Percentiles rank a stretch among this genome's conserved stretches.
phyloP scores from a whole-genome alignment of 1,140 invertebrate genomes.

The Drosophila navojoa region DNA sequence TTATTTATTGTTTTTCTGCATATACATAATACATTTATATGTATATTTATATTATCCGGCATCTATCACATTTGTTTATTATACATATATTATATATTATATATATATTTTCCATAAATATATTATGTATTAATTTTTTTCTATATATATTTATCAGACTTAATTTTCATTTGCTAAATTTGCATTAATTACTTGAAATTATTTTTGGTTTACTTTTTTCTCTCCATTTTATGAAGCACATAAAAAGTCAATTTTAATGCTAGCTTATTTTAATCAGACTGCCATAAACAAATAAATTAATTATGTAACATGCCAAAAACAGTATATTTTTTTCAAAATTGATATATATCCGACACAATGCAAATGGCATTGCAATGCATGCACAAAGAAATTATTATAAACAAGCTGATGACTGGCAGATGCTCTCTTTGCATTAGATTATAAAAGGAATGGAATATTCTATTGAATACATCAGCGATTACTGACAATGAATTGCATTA shows the following conservation, averaged over 20 bases:
- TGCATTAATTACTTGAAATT: not conserved
- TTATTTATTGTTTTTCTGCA: too few relatives aligned
- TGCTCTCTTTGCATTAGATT: too few relatives aligned
- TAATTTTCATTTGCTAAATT: not conserved
- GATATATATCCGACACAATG: not conserved
- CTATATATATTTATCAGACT: not conserved
- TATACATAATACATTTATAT: not conserved
- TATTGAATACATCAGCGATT: too few relatives aligned
- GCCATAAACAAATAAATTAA: slow-evolving; percentile 1
- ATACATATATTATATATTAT: too few relatives aligned
- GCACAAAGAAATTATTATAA: not conserved
- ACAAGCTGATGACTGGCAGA: too few relatives aligned
- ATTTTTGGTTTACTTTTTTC: not conserved
- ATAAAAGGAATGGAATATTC: too few relatives aligned
- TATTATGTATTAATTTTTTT: too few relatives aligned
- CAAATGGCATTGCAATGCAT: not conserved
- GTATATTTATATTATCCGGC: too few relatives aligned
- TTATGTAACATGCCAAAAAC: slow-evolving; percentile 3
- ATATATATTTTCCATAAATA: not conserved
- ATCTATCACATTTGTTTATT: too few relatives aligned
- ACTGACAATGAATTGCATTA: too few relatives aligned
- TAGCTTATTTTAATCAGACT: not conserved
- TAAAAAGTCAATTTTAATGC: not conserved
- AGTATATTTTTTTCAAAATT: not conserved
- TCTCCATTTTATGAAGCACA: not conserved